Base-by-base conservation (phyloP, 2,888 invertebrate species). In the Heliconius hortense region DNA sequence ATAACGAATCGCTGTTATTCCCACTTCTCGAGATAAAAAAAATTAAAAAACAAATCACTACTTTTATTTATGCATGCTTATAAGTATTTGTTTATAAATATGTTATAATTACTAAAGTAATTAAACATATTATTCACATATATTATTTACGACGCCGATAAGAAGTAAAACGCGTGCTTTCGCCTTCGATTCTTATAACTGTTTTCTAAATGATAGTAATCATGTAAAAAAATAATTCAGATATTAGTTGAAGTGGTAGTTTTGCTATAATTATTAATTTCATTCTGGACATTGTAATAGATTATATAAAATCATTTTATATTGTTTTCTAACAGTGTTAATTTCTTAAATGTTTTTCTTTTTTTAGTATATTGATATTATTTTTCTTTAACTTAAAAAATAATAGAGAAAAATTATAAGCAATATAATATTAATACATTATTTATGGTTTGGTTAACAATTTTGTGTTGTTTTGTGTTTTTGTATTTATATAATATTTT, bases 71-170 rank as follows among this genome's bases (percentile, higher is more conserved):
- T 53, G 13, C 18, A 69, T 56, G n/a, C 39, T 35, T 21, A 28
- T 28, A 26, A 53, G 2, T 69, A 56, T 56, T 56, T 69, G 56
- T 69, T 69, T 69, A 69, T 69, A 53, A 69, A 35, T 56, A 24
- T 53, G 8, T 15, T 35, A 15, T 10, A 56, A 24, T 56, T 15
- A 53, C 31, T 68, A 24, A 15, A 56, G 24, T 56, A 56, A 53
- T 69, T 56, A 56, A 56, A 56, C 24, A n/a, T 56, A 56, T 31
- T 69, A 53, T 5, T 68, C 48, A 31, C 13, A 53, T 69, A 31
- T 69, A 24, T 56, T n/a, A 35, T 69, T 56, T 56, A 69, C 53
- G n/a, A 56, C 31, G 15, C 15, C 13, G 69, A 35, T 56, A 56
- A 69, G 39, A 43, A 39, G 15, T 35, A 28, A 56, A 53, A n/a